A percentile compares a stretch with the other conserved stretches of the same genome.
Conservation (phyloP, 2,888 invertebrate species). For the Nomada hirtipes region DNA sequence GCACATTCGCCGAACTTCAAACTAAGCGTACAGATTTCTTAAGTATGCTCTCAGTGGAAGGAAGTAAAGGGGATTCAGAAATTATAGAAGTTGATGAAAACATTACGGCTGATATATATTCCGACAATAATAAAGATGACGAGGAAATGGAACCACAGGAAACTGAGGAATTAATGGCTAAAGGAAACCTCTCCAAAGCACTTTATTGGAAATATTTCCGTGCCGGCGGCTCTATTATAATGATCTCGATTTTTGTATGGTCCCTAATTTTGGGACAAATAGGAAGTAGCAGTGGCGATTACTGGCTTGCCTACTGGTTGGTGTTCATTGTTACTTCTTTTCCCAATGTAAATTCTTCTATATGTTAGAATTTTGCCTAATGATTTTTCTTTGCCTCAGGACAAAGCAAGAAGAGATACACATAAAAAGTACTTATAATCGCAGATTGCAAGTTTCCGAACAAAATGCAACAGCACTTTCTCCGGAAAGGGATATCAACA, state of each 20-base stretch:
- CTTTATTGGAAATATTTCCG: constrained; percentile 90
- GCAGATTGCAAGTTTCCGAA: background rate
- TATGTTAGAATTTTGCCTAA: background rate
- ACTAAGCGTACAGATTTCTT: constrained; percentile 85
- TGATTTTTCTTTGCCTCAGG: constrained; percentile 75
- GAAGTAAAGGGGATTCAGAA: constrained; percentile 57
- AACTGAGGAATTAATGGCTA: constrained; percentile 88
- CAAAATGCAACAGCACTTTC: background rate
- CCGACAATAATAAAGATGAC: constrained; percentile 46
- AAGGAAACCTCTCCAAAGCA: constrained; percentile 87
- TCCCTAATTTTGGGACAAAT: constrained; percentile 89
- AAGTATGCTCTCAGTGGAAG: constrained; percentile 82
- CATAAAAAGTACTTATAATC: constrained; percentile 46
- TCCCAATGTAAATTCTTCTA: background rate
- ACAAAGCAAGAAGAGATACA: constrained; percentile 83
- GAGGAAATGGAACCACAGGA: constrained; percentile 86
- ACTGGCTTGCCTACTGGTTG: constrained; percentile 92
- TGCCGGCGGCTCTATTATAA: constrained; percentile 87
- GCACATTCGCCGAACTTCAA: constrained; percentile 86
- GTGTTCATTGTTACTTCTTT: constrained; percentile 51
- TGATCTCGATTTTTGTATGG: constrained; percentile 86
- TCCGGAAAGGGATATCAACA: background rate
- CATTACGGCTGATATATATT: constrained; percentile 35
- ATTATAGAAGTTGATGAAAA: constrained; percentile 72
- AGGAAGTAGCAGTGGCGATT: constrained; percentile 89